phyloP scores from a whole-genome alignment of 2,888 invertebrate species.

The Pemphredon lugubris region DNA sequence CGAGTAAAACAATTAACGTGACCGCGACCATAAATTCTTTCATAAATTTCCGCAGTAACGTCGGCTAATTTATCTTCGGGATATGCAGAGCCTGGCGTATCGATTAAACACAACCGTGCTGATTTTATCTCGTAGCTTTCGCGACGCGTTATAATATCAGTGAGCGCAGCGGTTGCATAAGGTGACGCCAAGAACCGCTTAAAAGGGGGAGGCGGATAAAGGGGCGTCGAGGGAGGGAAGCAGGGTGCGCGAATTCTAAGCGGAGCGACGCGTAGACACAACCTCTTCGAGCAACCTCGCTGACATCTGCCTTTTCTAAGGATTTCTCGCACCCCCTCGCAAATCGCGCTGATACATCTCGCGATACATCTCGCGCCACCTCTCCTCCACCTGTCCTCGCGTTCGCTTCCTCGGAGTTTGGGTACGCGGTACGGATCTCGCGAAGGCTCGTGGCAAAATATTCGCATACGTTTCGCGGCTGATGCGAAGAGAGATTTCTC shows the following conservation, averaged over 20 bases:
- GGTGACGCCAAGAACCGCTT: neutral
- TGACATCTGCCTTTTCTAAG: constrained; percentile 67
- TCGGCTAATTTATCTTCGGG: too few species aligned
- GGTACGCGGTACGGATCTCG: too few species aligned
- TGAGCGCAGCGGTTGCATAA: neutral
- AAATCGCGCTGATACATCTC: constrained; percentile 68
- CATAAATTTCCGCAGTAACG: too few species aligned
- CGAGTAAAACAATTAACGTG: too few species aligned
- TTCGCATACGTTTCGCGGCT: constrained; percentile 67
- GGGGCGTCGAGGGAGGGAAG: constrained; percentile 39
- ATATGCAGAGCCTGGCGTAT: too few species aligned
- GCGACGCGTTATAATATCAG: neutral
- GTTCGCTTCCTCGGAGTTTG: constrained; percentile 24
- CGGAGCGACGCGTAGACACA: constrained; percentile 36
- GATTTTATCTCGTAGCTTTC: neutral
- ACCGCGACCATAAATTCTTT: too few species aligned
- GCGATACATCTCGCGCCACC: too few species aligned
- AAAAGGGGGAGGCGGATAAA: constrained; percentile 3
- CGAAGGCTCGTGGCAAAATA: constrained; percentile 60
- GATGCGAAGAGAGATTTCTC: constrained; percentile 7
- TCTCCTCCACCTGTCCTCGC: constrained; percentile 30
- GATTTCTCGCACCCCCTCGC: constrained; percentile 66
- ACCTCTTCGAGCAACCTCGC: constrained; percentile 57
- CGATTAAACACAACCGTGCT: neutral
- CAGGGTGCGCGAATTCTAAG: constrained; percentile 33